Evolutionary conservation across 2,797 vertebrate genomes (phyloP), one percentile per base, ranked within the genome.

Genomic region (Rhynchonycteris naso): DNA sequence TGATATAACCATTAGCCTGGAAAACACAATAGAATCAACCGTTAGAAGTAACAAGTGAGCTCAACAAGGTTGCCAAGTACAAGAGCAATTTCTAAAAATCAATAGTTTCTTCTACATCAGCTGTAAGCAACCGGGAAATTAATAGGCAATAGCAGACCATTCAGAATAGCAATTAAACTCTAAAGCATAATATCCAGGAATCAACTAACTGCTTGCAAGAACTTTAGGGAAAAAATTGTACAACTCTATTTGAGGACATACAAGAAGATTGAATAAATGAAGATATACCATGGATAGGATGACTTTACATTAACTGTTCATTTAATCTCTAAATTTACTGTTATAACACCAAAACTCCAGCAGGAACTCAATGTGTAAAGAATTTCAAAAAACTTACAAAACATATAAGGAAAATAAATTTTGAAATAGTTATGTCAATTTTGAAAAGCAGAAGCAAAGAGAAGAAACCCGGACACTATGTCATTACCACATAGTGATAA

Each of bases 1-100:
- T 26, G 12, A 89, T 12, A 19, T 16, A 14, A 47, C 87, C 12
- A 76, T 82, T 56, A 71, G 28, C 66, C 24, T 58, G 59, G 22
- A 83, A 95, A 88, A 52, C 28, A 16, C 71, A 83, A 66, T 56
- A 61, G 58, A 94, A 91, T 78, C 83, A 94, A 66, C 61, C 68
- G 11, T 89, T 84, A 66, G 65, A 90, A 85, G 52, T 69, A 68
- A 74, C 78, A 61, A 43, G 43, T 56, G 66, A 66, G 18, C 81
- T 81, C 26, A 43, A 26, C 30, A 58, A 93, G 30, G 35, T 78
- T 88, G 61, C 81, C 89, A 95, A 91, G 75, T 43, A 50, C 52
- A 71, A 90, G 83, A 95, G 56, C 69, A 84, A 33, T 95, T 92
- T 88, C 59, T 94, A 88, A 95, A 95, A 87, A 61, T 71, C 89